Evolutionary conservation across 2,797 vertebrate species (phyloP), one percentile per base, ranked within the genome.

Genomic region (Acipenser oxyrinchus): DNA sequence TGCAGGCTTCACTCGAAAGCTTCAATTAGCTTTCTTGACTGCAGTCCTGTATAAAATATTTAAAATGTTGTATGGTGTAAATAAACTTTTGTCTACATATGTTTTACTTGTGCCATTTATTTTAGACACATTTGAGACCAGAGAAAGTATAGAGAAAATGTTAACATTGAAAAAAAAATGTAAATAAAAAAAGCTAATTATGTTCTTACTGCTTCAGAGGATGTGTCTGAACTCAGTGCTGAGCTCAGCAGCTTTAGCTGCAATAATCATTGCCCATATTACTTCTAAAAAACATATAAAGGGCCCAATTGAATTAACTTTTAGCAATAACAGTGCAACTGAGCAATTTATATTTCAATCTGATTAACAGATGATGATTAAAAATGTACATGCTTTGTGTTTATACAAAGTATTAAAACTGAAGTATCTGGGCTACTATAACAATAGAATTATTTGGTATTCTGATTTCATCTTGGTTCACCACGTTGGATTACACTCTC

Each of bases 61-160:
- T 98, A 98, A 98, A 97, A 98, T 95, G 95, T 98, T 98, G 96
- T 98, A 97, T 98, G 97, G 95, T 99, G 97, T 99, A 98, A 99
- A 99, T 99, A 99, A 99, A 99, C 93, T 94, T 99, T 99, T 99
- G 96, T 98, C 97, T 99, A 99, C 94, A 99, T 94, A 91, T 93
- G 95, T 93, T 97, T 96, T 90, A 94, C 91, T 91, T 89, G 94
- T 95, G 94, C 89, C 93, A 92, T 96, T 96, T 95, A 91, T 97
- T 97, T 93, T 92, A 87, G 87, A 88, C 87, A 91, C 86, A 82
- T 84, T 88, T 86, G 84, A 86, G 84, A 89, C 82, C 85, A 86
- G 87, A 88, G 88, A 82, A 89, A 86, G 86, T 89, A 84, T 87
- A 88, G 84, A 82, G 82, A 86, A 84, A 87, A 89, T 92, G 90